phyloP scores from a whole-genome alignment of 2,888 invertebrate genomes.

The Erynnis tages region DNA sequence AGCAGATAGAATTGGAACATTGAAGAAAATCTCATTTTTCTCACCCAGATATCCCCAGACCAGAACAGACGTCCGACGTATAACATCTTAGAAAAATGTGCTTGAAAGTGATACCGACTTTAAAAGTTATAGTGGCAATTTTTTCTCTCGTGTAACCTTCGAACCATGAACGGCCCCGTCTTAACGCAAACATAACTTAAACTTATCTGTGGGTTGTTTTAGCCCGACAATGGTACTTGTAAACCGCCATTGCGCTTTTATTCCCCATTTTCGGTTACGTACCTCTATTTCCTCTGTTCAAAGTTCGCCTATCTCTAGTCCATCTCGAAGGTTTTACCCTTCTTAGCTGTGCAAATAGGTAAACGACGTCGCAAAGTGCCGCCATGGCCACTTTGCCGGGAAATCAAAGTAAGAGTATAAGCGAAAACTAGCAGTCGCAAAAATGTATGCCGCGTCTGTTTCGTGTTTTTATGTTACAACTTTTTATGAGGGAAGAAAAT shows the following conservation, averaged over 20 bases:
- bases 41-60: neutral
- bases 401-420: conserved; percentile 1
- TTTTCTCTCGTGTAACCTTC: conserved; percentile 16
- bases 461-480: neutral
- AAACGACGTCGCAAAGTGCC: conserved; percentile 5
- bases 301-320: conserved; percentile 15
- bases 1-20: conserved; percentile 4
- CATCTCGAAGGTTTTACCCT: conserved; percentile 16
- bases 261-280: conserved; percentile 22
- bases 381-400: conserved; percentile 5
- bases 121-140: conserved; percentile 15
- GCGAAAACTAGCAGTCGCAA: neutral
- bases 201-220: conserved; percentile 24
- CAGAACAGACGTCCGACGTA: conserved; percentile 10
- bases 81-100: conserved; percentile 19
- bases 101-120: conserved; percentile 19
- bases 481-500: neutral
- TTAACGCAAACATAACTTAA: conserved; percentile 23
- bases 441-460: neutral
- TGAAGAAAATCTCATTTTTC: conserved; percentile 14
- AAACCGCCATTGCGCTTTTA: conserved; percentile 18
- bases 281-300: conserved; percentile 12
- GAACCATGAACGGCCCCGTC: conserved; percentile 1
- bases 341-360: conserved; percentile 8
- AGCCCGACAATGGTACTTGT: conserved; percentile 19